Evolutionary conservation across 2,113 vertebrate genomes (phyloP).

Genomic region (Agelaius phoeniceus): DNA sequence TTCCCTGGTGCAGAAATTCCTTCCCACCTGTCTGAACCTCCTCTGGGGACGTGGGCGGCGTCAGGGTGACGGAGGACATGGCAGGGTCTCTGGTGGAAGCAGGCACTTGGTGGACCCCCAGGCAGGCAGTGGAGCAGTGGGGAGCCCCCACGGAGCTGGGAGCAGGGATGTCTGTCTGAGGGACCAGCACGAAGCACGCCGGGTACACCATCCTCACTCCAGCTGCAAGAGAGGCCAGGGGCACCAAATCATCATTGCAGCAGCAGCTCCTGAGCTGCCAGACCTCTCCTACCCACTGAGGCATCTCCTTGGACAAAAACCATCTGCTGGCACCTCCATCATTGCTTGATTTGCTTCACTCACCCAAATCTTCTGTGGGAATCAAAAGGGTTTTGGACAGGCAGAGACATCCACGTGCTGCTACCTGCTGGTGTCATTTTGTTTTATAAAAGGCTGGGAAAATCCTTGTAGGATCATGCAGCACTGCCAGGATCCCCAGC

Average conservation of each 20-base stretch:
- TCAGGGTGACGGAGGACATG: slow-evolving; percentile 96
- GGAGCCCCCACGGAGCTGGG: slow-evolving; percentile 85
- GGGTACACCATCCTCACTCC: slow-evolving; percentile 98
- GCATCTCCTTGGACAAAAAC: not conserved
- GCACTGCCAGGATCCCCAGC: not conserved
- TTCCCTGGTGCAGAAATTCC: not conserved
- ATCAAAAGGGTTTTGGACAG: not conserved
- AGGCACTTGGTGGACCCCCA: slow-evolving; percentile 96
- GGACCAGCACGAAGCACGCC: slow-evolving; percentile 93
- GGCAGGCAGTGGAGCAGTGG: slow-evolving; percentile 87
- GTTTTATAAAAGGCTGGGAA: not conserved
- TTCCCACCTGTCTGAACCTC: slow-evolving; percentile 91
- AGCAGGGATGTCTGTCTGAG: slow-evolving; percentile 93
- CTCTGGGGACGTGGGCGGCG: slow-evolving; percentile 96
- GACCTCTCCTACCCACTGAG: not conserved
- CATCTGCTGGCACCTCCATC: not conserved
- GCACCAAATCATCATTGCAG: not conserved
- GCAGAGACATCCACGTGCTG: not conserved
- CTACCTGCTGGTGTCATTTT: not conserved
- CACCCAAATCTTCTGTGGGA: not conserved
- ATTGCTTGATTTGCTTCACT: not conserved
- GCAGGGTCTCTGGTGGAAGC: slow-evolving; percentile 93
- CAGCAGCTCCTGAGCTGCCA: not conserved
- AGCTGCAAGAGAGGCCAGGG: slow-evolving; percentile 63
- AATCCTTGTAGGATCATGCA: not conserved